These are phyloP conservation scores for Phalacrocorax brasilianus DNA, from an alignment of 2,113 vertebrate species.

Conservation along the genomic window DNA sequence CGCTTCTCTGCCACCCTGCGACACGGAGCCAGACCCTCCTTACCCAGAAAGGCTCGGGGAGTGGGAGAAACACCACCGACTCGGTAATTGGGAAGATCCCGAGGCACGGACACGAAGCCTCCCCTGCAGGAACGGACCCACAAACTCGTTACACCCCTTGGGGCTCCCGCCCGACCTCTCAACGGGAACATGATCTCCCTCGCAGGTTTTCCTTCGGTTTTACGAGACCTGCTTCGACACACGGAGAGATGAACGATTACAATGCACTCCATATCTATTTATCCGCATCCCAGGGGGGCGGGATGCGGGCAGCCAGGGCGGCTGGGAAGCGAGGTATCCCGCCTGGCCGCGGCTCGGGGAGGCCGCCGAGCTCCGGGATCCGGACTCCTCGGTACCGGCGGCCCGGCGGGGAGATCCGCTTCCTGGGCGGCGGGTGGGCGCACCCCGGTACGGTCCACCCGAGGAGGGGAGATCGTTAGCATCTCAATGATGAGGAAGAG, in stretches of 20 bases:
- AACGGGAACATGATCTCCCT: rapidly evolving
- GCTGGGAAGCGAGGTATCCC: background rate
- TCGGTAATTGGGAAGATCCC: background rate
- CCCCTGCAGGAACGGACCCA: background rate
- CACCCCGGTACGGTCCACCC: too few relatives aligned
- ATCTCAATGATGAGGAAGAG: too few relatives aligned
- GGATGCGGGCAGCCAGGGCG: background rate
- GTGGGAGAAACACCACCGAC: background rate
- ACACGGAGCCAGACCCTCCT: background rate
- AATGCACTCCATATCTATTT: background rate
- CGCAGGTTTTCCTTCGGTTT: background rate
- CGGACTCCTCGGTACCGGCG: background rate
- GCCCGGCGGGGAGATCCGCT: background rate
- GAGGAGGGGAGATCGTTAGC: too few relatives aligned
- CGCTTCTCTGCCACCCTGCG: background rate
- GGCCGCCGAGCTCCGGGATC: background rate
- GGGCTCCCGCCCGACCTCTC: background rate
- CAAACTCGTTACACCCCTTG: background rate
- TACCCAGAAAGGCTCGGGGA: background rate
- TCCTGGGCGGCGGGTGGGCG: too few relatives aligned
- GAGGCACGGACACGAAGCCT: background rate
- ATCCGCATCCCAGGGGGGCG: background rate
- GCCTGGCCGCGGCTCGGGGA: background rate
- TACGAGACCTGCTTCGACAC: background rate
- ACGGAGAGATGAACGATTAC: rapidly evolving